A percentile compares a stretch with the other conserved stretches of the same genome.
phyloP scores from a whole-genome alignment of 2,797 vertebrate genomes.

The Alosa sapidissima region DNA sequence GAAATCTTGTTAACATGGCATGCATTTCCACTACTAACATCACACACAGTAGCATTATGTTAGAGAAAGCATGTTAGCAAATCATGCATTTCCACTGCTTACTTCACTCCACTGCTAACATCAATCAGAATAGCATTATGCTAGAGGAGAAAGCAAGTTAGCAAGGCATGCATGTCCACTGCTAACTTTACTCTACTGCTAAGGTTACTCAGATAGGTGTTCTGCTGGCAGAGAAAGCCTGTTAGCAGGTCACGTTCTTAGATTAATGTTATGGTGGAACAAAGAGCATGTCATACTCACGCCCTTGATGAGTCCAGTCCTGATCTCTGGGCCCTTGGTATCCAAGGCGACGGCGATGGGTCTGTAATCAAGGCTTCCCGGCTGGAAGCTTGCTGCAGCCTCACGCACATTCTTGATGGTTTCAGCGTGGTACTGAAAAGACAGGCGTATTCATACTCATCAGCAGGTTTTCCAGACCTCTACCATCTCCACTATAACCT shows the following conservation, averaged over 20 bases:
- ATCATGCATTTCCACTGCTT: background rate
- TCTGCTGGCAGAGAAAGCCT: too few species aligned
- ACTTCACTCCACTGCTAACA: background rate
- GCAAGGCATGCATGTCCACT: background rate
- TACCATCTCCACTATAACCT: too few species aligned
- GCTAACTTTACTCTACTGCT: background rate
- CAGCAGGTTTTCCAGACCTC: background rate
- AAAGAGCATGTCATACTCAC: conserved; percentile 72
- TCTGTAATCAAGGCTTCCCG: conserved; percentile 87
- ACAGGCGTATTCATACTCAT: background rate
- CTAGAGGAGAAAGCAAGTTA: background rate
- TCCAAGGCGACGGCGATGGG: conserved; percentile 95
- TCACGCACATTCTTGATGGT: conserved; percentile 95
- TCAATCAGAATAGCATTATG: background rate
- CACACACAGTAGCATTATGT: too few species aligned
- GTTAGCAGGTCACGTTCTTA: background rate
- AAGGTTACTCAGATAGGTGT: background rate
- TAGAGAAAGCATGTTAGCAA: too few species aligned
- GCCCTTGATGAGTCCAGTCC: conserved; percentile 97
- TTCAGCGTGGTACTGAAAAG: conserved; percentile 86
- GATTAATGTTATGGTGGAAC: background rate
- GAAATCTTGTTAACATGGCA: too few species aligned
- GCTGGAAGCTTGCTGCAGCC: conserved; percentile 89
- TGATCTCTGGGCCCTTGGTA: conserved; percentile 98
- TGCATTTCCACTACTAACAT: too few species aligned